These are phyloP conservation scores for Crocuta crocuta DNA, from an alignment of 2,113 vertebrate species.

Conservation along the genomic window DNA sequence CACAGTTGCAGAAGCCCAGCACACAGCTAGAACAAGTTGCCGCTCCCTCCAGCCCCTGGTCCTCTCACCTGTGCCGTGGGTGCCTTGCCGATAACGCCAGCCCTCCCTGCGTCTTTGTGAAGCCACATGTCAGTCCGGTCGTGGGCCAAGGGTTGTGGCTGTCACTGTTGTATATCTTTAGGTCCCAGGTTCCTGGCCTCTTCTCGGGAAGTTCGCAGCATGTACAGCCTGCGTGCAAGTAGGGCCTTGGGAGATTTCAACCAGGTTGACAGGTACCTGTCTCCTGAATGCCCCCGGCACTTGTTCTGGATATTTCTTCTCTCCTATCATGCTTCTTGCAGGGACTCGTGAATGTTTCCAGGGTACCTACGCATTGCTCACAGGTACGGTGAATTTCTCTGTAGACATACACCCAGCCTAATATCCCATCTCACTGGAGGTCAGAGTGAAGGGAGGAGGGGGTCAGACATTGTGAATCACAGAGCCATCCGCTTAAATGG, in stretches of 20 bases:
- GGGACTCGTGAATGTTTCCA: not conserved
- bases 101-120: not conserved
- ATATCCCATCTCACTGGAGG: not conserved
- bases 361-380: not conserved
- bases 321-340: not conserved
- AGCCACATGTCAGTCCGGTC: not conserved
- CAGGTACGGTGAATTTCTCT: not conserved
- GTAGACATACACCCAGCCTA: not conserved
- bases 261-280: not conserved
- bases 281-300: not conserved
- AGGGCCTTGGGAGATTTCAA: not conserved
- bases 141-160: fast-evolving
- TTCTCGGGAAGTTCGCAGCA: not conserved
- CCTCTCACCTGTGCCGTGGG: not conserved
- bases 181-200: not conserved
- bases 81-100: not conserved
- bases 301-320: not conserved
- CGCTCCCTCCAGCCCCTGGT: not conserved
- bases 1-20: not conserved
- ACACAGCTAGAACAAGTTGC: not conserved
- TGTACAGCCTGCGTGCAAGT: not conserved
- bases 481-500: not conserved
- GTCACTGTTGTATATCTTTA: not conserved
- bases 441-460: not conserved
- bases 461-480: not conserved